Evolutionary conservation across 2,888 invertebrate species (phyloP).

Genomic region (Mesorhabditis spiculigera): DNA sequence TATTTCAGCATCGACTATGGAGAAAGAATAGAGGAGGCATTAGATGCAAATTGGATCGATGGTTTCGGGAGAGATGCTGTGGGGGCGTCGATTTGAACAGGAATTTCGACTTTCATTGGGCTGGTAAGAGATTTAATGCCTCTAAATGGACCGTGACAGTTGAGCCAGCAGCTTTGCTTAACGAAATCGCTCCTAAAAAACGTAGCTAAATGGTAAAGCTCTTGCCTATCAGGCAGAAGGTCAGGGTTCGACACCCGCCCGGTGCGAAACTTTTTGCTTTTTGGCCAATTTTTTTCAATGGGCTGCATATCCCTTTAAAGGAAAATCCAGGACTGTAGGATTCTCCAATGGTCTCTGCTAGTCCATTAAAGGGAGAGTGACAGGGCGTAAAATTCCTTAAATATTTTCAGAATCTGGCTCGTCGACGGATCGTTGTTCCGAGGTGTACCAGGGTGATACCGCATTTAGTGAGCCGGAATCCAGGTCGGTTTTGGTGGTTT

Average conservation of each 20-base stretch:
- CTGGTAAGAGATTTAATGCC: neutral
- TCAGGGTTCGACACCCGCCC: constrained; percentile 42
- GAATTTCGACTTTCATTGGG: constrained; percentile 51
- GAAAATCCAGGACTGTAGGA: too few relatives aligned
- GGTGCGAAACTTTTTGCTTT: too few relatives aligned
- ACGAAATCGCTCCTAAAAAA: neutral
- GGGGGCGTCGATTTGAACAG: constrained; percentile 57
- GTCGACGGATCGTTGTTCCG: constrained; percentile 52
- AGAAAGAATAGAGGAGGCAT: constrained; percentile 50
- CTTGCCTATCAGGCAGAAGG: constrained; percentile 25
- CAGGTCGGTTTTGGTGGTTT: constrained; percentile 8
- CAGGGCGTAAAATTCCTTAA: neutral
- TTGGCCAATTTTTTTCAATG: constrained; percentile 10
- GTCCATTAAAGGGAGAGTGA: too few relatives aligned
- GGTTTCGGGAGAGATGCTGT: constrained; percentile 54
- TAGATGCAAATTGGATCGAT: constrained; percentile 50
- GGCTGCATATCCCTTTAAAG: constrained; percentile 12
- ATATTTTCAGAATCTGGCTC: constrained; percentile 40
- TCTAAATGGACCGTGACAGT: neutral
- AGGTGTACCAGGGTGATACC: constrained; percentile 51
- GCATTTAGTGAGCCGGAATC: constrained; percentile 56
- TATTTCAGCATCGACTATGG: constrained; percentile 51
- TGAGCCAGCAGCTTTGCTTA: neutral
- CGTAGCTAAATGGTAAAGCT: neutral
- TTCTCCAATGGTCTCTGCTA: constrained; percentile 17